Percentiles rank a stretch among this genome's conserved stretches.
Evolutionary conservation across 2,888 invertebrate genomes (phyloP).

Genomic region (Gari tellinella): DNA sequence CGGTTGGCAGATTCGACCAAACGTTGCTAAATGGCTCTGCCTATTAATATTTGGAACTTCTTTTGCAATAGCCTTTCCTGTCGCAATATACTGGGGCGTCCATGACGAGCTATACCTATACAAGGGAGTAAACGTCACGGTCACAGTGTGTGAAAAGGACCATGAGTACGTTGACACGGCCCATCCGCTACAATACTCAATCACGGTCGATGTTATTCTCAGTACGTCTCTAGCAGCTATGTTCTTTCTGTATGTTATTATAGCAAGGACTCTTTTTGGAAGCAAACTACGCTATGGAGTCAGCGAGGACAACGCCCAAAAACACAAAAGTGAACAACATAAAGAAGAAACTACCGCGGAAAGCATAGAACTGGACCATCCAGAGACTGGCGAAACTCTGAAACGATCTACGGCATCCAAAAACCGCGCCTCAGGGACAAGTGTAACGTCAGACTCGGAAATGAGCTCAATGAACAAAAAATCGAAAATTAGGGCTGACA

Average conservation of each 20-base stretch:
- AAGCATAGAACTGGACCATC: too few species aligned
- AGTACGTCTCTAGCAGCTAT: not conserved
- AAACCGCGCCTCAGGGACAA: too few species aligned
- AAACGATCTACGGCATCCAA: too few species aligned
- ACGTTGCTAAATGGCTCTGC: constrained; percentile 8
- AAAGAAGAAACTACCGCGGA: too few species aligned
- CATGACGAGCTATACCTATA: not conserved
- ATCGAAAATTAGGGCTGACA: too few species aligned
- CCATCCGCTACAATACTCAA: constrained; percentile 15
- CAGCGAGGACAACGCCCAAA: too few species aligned
- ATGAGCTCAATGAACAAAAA: too few species aligned
- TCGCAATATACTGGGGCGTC: constrained; percentile 20
- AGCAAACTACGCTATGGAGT: not conserved
- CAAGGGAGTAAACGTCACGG: not conserved
- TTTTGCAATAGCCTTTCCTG: constrained; percentile 9
- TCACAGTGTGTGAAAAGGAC: constrained; percentile 28
- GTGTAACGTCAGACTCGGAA: too few species aligned
- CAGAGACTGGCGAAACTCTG: too few species aligned
- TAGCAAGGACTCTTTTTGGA: constrained; percentile 10
- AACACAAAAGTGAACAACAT: too few species aligned
- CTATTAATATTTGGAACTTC: not conserved
- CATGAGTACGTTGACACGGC: constrained; percentile 1
- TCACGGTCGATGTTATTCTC: not conserved
- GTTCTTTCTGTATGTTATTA: constrained; percentile 18
- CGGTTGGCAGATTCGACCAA: constrained; percentile 27